Evolutionary conservation across 2,797 vertebrate species (phyloP).

Genomic region (Gallinago solitaria): DNA sequence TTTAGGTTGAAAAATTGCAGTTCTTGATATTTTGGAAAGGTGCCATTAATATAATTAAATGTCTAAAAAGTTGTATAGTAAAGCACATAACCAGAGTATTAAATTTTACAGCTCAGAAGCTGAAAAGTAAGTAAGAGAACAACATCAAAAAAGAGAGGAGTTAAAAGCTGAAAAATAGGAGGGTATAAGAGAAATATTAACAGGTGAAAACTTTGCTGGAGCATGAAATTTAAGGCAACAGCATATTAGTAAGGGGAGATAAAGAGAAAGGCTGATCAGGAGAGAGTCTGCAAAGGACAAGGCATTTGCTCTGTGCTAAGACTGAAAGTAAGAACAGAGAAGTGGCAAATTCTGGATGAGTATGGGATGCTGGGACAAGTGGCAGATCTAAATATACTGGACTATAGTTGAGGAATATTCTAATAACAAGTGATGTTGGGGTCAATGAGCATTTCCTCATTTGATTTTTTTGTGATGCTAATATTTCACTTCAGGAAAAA

Average conservation of each 20-base stretch:
- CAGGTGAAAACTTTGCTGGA: not conserved
- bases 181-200: not conserved
- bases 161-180: not conserved
- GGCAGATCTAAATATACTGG: not conserved
- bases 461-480: not conserved
- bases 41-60: slow-evolving; percentile 31
- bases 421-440: not conserved
- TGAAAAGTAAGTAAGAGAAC: not conserved
- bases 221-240: not conserved
- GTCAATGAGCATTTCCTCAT: not conserved
- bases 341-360: not conserved
- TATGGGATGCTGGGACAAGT: not conserved
- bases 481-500: not conserved
- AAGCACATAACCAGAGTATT: not conserved
- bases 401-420: not conserved
- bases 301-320: not conserved
- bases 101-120: not conserved
- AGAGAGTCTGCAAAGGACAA: not conserved
- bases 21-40: slow-evolving; percentile 9
- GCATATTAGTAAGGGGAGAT: not conserved
- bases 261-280: not conserved
- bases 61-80: not conserved
- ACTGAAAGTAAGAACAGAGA: not conserved
- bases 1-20: slow-evolving; percentile 2
- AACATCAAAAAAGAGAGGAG: not conserved